Evolutionary conservation across 2,797 vertebrate species (phyloP).

Genomic region (Staurois parvus): DNA sequence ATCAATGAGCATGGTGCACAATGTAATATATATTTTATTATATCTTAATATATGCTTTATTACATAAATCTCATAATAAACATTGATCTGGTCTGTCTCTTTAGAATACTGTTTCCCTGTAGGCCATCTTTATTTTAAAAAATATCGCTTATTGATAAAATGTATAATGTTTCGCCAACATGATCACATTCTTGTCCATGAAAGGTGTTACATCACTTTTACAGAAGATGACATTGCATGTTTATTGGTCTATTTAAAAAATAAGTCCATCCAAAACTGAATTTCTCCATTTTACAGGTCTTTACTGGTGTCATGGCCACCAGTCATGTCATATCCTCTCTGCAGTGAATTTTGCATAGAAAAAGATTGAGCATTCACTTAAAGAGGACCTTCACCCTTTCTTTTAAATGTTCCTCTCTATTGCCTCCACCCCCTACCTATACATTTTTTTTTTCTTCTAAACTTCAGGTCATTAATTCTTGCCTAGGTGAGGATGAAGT

Average conservation of each 20-base stretch:
- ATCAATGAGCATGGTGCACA: not conserved
- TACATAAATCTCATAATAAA: too few relatives aligned
- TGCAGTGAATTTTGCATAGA: not conserved
- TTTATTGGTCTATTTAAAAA: not conserved
- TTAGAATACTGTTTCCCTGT: not conserved
- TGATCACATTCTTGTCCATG: not conserved
- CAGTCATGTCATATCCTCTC: not conserved
- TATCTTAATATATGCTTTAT: too few relatives aligned
- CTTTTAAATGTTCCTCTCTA: too few relatives aligned
- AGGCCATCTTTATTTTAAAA: not conserved
- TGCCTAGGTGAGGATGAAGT: too few relatives aligned
- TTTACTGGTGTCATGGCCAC: too few relatives aligned
- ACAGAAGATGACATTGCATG: not conserved
- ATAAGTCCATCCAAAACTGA: not conserved
- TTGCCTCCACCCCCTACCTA: too few relatives aligned
- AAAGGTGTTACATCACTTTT: not conserved
- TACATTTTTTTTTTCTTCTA: too few relatives aligned
- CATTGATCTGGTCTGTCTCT: not conserved
- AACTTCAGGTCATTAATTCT: too few relatives aligned
- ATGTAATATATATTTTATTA: not conserved
- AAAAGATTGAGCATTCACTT: too few relatives aligned
- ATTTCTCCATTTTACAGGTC: not conserved
- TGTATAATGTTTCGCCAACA: not conserved
- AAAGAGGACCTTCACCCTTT: too few relatives aligned
- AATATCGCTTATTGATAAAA: not conserved